phyloP scores from a whole-genome alignment of 2,797 vertebrate genomes.

The Sebastes oblongus region DNA sequence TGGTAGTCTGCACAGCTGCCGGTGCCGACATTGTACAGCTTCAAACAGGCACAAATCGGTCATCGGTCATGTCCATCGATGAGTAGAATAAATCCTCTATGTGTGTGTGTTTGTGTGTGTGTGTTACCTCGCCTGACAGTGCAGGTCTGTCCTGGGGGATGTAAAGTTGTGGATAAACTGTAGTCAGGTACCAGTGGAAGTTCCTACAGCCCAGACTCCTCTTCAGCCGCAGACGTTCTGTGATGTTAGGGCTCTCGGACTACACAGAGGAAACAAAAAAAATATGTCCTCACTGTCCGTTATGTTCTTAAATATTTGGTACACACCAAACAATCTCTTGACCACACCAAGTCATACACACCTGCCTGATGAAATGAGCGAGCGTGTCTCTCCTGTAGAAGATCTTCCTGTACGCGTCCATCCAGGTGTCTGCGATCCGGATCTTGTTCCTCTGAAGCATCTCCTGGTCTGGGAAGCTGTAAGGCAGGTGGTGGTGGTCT shows the following conservation, averaged over 20 bases:
- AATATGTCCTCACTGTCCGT: not conserved
- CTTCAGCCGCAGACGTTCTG: constrained; percentile 82
- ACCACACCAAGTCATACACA: constrained; percentile 32
- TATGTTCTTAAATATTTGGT: not conserved
- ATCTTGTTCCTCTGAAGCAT: constrained; percentile 85
- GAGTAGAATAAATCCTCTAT: not conserved
- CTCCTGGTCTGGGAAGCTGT: constrained; percentile 74
- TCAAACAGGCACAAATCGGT: constrained; percentile 61
- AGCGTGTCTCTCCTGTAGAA: constrained; percentile 86
- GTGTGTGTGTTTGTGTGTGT: not conserved
- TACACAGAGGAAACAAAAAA: constrained; percentile 41
- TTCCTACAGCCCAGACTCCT: constrained; percentile 83
- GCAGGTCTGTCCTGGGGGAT: constrained; percentile 73
- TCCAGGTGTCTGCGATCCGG: constrained; percentile 88
- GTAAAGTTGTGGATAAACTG: constrained; percentile 86
- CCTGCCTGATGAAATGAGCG: constrained; percentile 86
- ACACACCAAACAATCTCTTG: not conserved
- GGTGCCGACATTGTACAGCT: constrained; percentile 87
- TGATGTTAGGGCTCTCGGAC: constrained; percentile 85
- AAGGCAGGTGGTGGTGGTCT: constrained; percentile 65
- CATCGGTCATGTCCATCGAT: not conserved
- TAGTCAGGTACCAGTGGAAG: constrained; percentile 89
- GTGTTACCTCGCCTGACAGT: constrained; percentile 73
- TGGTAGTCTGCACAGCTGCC: constrained; percentile 86
- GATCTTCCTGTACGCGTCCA: constrained; percentile 86